Percentiles rank a stretch among this genome's conserved stretches.
phyloP scores from a whole-genome alignment of 2,888 invertebrate species.

The Ophonus ardosiacus region DNA sequence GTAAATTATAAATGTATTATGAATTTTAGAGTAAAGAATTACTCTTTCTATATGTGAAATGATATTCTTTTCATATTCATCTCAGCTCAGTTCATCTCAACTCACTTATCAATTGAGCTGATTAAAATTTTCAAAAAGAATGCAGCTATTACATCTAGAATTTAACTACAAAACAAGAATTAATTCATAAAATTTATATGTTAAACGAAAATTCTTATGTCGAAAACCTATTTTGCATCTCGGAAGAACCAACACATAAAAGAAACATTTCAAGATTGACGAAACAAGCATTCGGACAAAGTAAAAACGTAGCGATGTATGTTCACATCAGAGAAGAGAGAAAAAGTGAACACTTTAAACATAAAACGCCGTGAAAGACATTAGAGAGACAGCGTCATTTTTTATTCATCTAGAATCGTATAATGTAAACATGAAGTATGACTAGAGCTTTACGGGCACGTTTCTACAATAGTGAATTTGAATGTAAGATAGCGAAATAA shows the following conservation, averaged over 20 bases:
- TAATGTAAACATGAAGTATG: neutral
- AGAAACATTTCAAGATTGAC: neutral
- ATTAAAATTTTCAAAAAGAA: no score
- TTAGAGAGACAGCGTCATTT: conserved; percentile 21
- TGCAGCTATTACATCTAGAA: no score
- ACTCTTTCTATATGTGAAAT: no score
- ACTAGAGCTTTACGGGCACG: neutral
- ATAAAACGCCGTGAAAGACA: conserved; percentile 5
- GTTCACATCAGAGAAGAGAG: neutral
- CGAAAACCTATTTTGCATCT: neutral
- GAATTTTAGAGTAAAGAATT: no score
- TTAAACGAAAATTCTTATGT: no score
- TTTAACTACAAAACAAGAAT: no score
- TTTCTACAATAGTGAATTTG: neutral
- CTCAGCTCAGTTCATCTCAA: no score
- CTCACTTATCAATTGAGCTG: no score
- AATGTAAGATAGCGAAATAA: neutral
- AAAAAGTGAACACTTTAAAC: conserved; percentile 3
- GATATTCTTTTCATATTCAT: no score
- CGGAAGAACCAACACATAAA: neutral
- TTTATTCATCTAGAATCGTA: neutral
- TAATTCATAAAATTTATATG: no score
- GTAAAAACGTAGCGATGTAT: neutral
- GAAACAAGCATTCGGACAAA: neutral
- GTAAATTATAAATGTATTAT: no score